Percentiles rank a stretch among this genome's conserved stretches.
Conservation (phyloP, 2,113 vertebrate species). For the Damaliscus lunatus region DNA sequence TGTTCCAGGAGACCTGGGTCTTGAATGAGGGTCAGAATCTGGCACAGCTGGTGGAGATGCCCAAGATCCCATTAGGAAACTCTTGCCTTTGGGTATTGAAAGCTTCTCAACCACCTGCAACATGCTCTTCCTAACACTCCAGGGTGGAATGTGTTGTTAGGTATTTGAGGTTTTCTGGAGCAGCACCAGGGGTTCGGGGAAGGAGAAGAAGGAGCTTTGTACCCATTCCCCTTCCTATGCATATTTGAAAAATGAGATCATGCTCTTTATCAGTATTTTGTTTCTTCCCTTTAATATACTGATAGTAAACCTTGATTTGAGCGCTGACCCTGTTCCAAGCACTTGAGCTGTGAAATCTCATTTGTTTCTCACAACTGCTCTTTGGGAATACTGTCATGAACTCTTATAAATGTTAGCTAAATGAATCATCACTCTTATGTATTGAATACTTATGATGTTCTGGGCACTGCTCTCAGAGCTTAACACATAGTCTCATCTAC, state of each 20-base stretch:
- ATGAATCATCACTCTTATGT: not conserved
- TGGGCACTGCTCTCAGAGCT: not conserved
- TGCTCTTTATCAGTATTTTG: not conserved
- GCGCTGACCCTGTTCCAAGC: not conserved
- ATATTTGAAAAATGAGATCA: not conserved
- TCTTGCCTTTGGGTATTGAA: not conserved
- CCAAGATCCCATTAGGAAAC: not conserved
- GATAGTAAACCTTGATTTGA: not conserved
- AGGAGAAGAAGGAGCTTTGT: not conserved
- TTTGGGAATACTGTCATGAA: not conserved
- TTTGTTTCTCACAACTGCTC: not conserved
- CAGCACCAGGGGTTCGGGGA: not conserved
- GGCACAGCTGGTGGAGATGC: not conserved
- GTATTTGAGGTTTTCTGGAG: not conserved
- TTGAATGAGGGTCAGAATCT: not conserved
- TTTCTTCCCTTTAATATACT: not conserved
- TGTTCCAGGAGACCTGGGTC: not conserved
- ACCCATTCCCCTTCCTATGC: fast-evolving
- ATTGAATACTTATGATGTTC: fast-evolving
- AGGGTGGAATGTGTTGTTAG: not conserved
- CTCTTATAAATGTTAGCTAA: not conserved
- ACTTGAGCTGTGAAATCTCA: not conserved
- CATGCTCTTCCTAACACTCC: not conserved
- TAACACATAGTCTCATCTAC: fast-evolving
- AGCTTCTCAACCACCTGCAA: not conserved